Evolutionary conservation across 2,888 invertebrate genomes (phyloP), one percentile per base, ranked within the genome.

Genomic region (Blastobasis lacticolella): DNA sequence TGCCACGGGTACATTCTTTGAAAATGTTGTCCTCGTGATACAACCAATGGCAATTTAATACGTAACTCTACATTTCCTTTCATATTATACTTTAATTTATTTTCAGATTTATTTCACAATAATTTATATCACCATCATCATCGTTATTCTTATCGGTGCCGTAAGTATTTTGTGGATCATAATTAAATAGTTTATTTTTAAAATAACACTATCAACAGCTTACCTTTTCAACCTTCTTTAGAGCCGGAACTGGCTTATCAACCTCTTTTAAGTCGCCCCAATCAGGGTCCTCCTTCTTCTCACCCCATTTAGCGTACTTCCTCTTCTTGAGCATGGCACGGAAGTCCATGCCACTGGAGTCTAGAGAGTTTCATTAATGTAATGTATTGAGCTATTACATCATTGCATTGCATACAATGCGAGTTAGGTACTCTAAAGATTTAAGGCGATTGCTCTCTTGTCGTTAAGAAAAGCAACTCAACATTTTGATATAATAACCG

Each of bases 311-410:
- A 69, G 95, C 94, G 81, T 97, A 97, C 87, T 96, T 96, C 72
- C 97, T 93, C 90, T 97, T 98, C 88, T 97, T 98, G 67, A 99
- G 91, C 95, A 99, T 95, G 58, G 97, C 94, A 87, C 99, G 94
- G 94, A 99, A 99, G 89, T 99, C 99, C 94, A 99, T 95, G 63
- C 97, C 97, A 87, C 97, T 97, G 59, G 98, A 93, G 89, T 97
- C 98, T 95, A 52, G 57, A 47, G 51, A 45, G 37, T 50, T n/a
- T 48, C 40, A 43, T 38, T 23, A 37, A 10, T 1, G 4, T 36
- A 6, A 5, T 9, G 23, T 23, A 23, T 23, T 23, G 23, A 23
- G 3, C 23, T 23, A 23, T 23, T 23, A n/a, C n/a, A n/a, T n/a
- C n/a, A 23, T 23, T 23, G 23, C 23, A 23, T n/a, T n/a, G 23